Percentiles rank a stretch among this genome's conserved stretches.
These are phyloP conservation scores for Luffia ferchaultella DNA, from an alignment of 2,888 invertebrate genomes.

Conservation along the genomic window DNA sequence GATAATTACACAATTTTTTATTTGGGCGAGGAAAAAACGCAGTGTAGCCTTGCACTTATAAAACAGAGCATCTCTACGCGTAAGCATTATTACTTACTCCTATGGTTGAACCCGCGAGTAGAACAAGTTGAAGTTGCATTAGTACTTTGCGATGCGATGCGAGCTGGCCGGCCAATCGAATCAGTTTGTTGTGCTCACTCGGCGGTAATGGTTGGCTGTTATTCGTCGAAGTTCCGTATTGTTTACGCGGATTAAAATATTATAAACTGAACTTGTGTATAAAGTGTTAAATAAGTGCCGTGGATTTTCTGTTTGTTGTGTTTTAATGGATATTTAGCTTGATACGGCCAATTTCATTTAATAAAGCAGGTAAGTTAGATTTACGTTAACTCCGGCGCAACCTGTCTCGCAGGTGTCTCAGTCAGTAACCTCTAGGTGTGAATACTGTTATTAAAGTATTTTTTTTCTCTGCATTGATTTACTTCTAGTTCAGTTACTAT, in stretches of 20 bases:
- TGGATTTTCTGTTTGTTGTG: slow-evolving; percentile 26
- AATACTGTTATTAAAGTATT: slow-evolving; percentile 10
- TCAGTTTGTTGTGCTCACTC: neutral
- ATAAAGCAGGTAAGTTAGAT: slow-evolving; percentile 32
- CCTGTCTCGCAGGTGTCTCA: slow-evolving; percentile 62
- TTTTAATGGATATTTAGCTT: slow-evolving; percentile 21
- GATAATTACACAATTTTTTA: no score
- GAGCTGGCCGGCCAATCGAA: no score
- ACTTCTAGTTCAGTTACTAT: no score
- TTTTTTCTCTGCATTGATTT: slow-evolving; percentile 16
- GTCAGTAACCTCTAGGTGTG: slow-evolving; percentile 11
- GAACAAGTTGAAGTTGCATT: no score
- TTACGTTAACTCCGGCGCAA: slow-evolving; percentile 32
- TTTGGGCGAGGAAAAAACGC: no score
- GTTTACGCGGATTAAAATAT: slow-evolving; percentile 43
- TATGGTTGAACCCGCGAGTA: no score
- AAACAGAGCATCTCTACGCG: no score
- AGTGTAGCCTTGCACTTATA: no score
- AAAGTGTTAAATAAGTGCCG: slow-evolving; percentile 26
- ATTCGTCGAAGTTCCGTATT: neutral
- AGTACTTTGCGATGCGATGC: no score
- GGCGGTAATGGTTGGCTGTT: neutral
- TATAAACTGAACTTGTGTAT: slow-evolving; percentile 32
- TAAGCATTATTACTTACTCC: no score
- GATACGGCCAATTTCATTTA: slow-evolving; percentile 9